Conservation (phyloP, 1,140 invertebrate species). For the Neodiprion lecontei region DNA sequence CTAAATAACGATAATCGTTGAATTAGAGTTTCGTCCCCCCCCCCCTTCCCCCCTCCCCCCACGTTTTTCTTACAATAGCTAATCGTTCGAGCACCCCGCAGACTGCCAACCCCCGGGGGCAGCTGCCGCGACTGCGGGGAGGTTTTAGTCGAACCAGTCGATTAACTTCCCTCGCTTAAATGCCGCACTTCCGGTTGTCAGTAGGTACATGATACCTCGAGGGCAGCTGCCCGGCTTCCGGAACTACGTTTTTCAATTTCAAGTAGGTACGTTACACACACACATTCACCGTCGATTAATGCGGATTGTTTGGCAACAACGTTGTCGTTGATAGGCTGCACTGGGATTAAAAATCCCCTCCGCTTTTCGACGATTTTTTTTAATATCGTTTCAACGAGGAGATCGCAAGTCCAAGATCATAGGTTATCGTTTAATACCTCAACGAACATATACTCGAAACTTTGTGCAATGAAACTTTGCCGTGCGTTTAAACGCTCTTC, state of each 20-base stretch:
- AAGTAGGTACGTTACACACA: too few relatives aligned
- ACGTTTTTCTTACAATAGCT: neutral
- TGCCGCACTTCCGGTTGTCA: slow-evolving; percentile 43
- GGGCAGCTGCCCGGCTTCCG: neutral
- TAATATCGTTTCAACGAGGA: too few relatives aligned
- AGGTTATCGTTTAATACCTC: too few relatives aligned
- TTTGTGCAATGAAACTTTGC: too few relatives aligned
- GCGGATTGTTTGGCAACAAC: too few relatives aligned
- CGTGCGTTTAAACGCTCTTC: too few relatives aligned
- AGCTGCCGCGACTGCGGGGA: slow-evolving; percentile 40
- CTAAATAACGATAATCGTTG: slow-evolving; percentile 46
- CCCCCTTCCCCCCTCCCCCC: neutral
- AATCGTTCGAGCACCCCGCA: slow-evolving; percentile 30
- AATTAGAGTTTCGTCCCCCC: neutral
- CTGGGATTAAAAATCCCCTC: too few relatives aligned
- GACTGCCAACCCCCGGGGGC: neutral
- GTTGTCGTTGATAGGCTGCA: too few relatives aligned
- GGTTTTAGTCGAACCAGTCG: slow-evolving; percentile 38
- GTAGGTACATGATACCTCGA: neutral
- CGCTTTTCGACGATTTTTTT: too few relatives aligned
- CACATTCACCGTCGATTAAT: too few relatives aligned
- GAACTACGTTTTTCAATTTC: neutral
- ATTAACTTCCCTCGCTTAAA: slow-evolving; percentile 57
- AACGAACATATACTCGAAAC: too few relatives aligned
- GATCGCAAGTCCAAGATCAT: too few relatives aligned